Evolutionary conservation across 2,113 vertebrate genomes (phyloP), one percentile per base, ranked within the genome.

Genomic region (Paedocypris sp.): DNA sequence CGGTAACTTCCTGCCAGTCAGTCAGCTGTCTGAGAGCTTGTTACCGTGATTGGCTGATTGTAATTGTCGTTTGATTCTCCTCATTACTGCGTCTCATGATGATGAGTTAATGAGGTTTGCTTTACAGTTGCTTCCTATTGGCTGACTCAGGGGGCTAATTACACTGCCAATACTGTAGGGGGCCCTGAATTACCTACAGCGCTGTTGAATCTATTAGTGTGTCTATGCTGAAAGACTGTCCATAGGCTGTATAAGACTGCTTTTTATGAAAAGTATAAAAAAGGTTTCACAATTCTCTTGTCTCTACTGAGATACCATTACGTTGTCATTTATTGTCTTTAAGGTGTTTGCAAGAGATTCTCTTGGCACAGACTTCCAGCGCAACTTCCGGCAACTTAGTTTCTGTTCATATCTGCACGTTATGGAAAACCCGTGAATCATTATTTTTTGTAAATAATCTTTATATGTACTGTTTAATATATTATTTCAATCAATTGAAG

Each of bases 61-160:
- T 51, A 42, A 39, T 38, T 22, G 32, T 38, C 10, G 60, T 43
- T n/a, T 51, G 31, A 15, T 5, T 59, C 28, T 39, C 20, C 31
- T 36, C 32, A 61, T 50, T 65, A 60, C 4, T 2, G 49, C 20
- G 18, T 36, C 43, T 56, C 32, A 22, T 50, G 49, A 62, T 61
- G 60, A 62, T 54, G 53, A 43, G 18, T 48, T 62, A 68, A 67
- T 60, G 64, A 67, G 48, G 48, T 41, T 28, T 67, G 33, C 56
- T 32, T 66, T 66, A 47, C 50, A 38, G 48, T 52, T 41, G 46
- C 22, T 60, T 59, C 57, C 48, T 45, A 47, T 50, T 64, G 48
- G 20, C 19, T 32, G 49, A 15, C 29, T 52, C 62, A 64, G 51
- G 51, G 22, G 47, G n/a, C 46, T 59, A 60, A 69, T 64, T 64